Base-by-base conservation (phyloP, 2,113 vertebrate species). In the Zapus hudsonius region DNA sequence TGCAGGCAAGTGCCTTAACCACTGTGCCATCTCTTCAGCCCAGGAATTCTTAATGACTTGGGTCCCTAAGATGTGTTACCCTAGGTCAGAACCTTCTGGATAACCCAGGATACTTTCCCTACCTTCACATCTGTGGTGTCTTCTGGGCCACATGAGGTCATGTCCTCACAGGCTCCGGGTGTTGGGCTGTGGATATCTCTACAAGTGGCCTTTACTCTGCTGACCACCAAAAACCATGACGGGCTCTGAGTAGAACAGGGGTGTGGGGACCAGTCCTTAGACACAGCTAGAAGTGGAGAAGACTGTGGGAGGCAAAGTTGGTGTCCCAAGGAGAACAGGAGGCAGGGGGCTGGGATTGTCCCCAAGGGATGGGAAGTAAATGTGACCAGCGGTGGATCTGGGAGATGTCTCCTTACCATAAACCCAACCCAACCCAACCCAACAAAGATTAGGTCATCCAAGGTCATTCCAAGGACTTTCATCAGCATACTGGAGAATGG, bases 371-470 rank as follows among this genome's bases (percentile, higher is more conserved):
- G 8, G 5, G 63, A 67, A 4, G 38, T 16, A 22, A n/a, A 22
- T 0, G 0, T 22, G 42, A 7, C 5, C 4, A 0, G n/a, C 55
- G 33, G 10, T 7, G 61, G 29, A 10, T 3, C 5, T 61, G 4
- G 29, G 31, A 52, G 64, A 74, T 36, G 13, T n/a, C 63, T 74
- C 72, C 29, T n/a, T n/a, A n/a, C n/a, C n/a, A n/a, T n/a, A n/a
- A n/a, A n/a, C n/a, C n/a, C n/a, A n/a, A n/a, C n/a, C n/a, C n/a
- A n/a, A n/a, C n/a, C n/a, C n/a, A 74, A 40, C 13, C 15, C 40
- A 31, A 17, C 29, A 33, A 40, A 74, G 42, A 74, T 47, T 47
- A 55, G 74, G 47, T 44, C n/a, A 52, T 52, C 44, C 44, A 0
- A 1, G 57, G 4, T 33, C 33, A 85, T 22, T 38, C 76, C 22